phyloP scores from a whole-genome alignment of 2,113 vertebrate species.

The Campylomormyrus numenius region DNA sequence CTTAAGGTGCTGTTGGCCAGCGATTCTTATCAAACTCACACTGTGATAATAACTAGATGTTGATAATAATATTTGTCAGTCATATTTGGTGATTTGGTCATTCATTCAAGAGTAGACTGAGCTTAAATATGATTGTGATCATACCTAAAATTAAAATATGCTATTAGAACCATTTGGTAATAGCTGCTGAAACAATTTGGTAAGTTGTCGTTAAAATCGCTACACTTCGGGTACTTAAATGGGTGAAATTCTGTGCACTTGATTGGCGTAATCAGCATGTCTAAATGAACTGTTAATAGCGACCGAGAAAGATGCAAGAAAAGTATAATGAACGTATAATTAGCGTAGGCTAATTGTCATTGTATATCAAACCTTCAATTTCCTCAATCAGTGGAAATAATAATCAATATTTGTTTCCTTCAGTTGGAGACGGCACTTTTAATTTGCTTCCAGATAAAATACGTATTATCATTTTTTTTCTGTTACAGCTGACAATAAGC shows the following conservation, averaged over 20 bases:
- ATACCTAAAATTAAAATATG: not conserved
- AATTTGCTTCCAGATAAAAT: not conserved
- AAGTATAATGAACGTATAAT: not conserved
- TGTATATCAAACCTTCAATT: not conserved
- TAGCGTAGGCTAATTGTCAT: conserved; percentile 1
- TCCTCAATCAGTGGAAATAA: not conserved
- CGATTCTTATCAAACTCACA: not conserved
- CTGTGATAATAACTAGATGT: not conserved
- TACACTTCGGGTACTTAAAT: not conserved
- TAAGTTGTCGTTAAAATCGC: not conserved
- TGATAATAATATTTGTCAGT: not conserved
- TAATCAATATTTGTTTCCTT: not conserved
- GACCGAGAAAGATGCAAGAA: not conserved
- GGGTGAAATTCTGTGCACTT: not conserved
- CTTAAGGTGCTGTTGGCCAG: not conserved
- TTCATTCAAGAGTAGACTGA: not conserved
- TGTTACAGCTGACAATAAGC: no score
- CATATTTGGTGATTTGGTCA: not conserved
- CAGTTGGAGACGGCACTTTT: not conserved
- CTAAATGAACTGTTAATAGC: not conserved
- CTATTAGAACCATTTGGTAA: not conserved
- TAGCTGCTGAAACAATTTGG: not conserved
- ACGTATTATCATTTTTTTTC: not conserved
- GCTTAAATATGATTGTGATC: not conserved
- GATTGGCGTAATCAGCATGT: not conserved